A percentile compares a stretch with the other conserved stretches of the same genome.
phyloP scores from a whole-genome alignment of 2,113 vertebrate genomes.

The Leiothrix lutea region DNA sequence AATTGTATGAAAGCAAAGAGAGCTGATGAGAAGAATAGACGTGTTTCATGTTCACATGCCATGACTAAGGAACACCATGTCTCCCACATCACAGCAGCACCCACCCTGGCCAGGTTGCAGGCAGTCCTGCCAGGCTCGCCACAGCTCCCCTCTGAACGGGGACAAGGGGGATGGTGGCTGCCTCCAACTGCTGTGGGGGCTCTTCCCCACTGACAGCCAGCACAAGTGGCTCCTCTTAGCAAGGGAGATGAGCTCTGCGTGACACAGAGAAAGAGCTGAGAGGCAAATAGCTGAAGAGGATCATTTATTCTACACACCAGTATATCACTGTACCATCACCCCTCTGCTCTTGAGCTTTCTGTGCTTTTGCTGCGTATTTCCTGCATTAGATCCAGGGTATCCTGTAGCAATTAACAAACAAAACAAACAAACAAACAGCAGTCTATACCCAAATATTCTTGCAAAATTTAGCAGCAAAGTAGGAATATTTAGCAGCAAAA shows the following conservation, averaged over 20 bases:
- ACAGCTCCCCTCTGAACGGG: background rate
- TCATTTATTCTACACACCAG: background rate
- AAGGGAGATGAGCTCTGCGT: background rate
- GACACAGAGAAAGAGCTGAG: background rate
- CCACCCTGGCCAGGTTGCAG: rapidly evolving
- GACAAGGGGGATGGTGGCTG: rapidly evolving
- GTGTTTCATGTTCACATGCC: background rate
- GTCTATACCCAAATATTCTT: background rate
- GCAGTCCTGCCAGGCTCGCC: background rate
- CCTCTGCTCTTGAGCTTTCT: background rate
- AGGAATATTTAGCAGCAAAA: background rate
- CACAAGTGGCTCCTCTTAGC: background rate
- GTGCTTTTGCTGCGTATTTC: background rate
- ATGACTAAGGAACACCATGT: background rate
- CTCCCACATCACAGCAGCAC: background rate
- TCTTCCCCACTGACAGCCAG: background rate
- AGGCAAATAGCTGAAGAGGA: background rate
- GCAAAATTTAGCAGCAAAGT: background rate
- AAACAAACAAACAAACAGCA: background rate
- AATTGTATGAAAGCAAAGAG: background rate
- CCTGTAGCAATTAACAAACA: background rate
- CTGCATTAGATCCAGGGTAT: background rate
- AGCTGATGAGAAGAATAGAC: background rate
- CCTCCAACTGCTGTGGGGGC: rapidly evolving
- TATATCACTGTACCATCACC: rapidly evolving